These are phyloP conservation scores for Addax nasomaculatus DNA, from an alignment of 2,113 vertebrate species.

Conservation along the genomic window DNA sequence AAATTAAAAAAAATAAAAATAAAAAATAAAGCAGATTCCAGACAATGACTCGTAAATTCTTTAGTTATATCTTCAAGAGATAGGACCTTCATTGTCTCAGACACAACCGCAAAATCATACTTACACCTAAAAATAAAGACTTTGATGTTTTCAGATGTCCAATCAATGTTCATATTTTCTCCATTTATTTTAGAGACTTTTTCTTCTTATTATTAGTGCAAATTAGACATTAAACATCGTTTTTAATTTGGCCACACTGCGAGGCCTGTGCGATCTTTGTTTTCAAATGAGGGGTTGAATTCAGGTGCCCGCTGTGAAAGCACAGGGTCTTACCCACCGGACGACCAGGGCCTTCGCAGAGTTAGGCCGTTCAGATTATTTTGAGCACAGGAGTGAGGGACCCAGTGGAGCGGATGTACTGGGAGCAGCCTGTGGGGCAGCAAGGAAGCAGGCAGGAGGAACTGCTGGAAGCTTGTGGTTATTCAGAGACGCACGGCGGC, in stretches of 20 bases:
- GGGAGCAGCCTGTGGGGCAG: background rate
- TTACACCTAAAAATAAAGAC: background rate
- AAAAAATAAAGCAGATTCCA: background rate
- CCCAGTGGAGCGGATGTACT: fast-evolving
- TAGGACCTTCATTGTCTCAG: background rate
- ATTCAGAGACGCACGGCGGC: too few relatives aligned
- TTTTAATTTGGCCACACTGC: background rate
- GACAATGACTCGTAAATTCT: background rate
- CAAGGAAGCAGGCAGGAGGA: background rate
- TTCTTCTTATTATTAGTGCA: background rate
- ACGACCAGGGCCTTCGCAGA: too few relatives aligned
- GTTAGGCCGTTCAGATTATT: background rate
- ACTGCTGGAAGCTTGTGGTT: fast-evolving
- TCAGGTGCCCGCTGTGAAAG: background rate
- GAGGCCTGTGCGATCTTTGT: background rate
- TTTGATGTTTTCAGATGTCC: background rate
- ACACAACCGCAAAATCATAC: background rate
- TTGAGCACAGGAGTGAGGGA: background rate
- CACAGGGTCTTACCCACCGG: fast-evolving
- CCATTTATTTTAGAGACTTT: background rate
- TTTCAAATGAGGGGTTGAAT: fast-evolving
- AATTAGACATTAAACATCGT: background rate
- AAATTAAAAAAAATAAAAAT: too few relatives aligned
- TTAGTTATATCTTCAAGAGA: background rate
- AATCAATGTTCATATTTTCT: background rate